Percentiles rank a stretch among this genome's conserved stretches.
Conservation (phyloP, 2,113 vertebrate species). For the Rostratula benghalensis region DNA sequence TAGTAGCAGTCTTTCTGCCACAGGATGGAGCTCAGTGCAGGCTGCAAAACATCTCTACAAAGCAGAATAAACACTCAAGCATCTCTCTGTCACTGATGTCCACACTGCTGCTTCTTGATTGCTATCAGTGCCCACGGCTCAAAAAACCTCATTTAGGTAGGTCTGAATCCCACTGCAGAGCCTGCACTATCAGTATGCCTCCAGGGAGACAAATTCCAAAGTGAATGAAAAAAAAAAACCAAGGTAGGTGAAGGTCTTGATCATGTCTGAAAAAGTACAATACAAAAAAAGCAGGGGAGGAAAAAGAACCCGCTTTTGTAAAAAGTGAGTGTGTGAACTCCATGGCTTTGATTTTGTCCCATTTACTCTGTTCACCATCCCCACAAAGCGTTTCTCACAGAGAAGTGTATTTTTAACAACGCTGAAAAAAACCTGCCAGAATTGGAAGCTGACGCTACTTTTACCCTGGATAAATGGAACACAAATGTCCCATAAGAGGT, state of each 20-base stretch:
- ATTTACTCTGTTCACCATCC: neutral
- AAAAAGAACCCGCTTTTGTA: neutral
- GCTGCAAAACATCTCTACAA: conserved; percentile 35
- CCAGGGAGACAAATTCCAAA: neutral
- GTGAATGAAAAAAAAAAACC: neutral
- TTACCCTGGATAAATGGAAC: neutral
- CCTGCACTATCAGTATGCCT: neutral
- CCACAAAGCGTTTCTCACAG: neutral
- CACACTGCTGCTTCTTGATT: neutral
- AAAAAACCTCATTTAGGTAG: neutral
- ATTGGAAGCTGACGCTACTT: neutral
- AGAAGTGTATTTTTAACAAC: conserved; percentile 16
- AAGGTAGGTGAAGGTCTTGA: neutral
- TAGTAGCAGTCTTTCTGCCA: conserved; percentile 38
- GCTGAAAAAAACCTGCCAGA: neutral
- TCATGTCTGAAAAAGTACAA: neutral
- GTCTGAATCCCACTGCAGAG: neutral
- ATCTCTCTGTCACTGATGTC: neutral
- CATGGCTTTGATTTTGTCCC: neutral
- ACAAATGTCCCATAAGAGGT: neutral
- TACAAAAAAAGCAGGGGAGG: fast-evolving
- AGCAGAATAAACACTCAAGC: neutral
- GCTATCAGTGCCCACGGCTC: neutral
- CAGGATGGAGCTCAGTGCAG: conserved; percentile 65
- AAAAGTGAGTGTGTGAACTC: neutral